These are phyloP conservation scores for Spheniscus mendiculus DNA, from an alignment of 2,113 vertebrate species.

Conservation along the genomic window DNA sequence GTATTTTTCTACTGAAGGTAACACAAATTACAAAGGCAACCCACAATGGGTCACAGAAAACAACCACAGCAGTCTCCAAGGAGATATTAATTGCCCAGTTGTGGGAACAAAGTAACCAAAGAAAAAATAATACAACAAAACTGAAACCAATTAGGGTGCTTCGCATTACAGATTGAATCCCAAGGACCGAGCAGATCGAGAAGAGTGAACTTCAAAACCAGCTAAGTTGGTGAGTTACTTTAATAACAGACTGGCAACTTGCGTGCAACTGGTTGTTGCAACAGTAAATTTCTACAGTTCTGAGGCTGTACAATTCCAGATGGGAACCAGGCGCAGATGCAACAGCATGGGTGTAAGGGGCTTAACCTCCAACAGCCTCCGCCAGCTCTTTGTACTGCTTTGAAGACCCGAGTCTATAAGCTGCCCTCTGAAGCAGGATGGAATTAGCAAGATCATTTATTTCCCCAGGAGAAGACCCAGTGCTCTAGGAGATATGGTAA, in stretches of 20 bases:
- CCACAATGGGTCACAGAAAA: not conserved
- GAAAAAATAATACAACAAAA: not conserved
- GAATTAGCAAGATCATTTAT: not conserved
- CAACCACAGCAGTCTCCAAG: not conserved
- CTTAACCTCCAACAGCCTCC: not conserved
- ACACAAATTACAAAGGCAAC: not conserved
- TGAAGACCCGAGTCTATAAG: not conserved
- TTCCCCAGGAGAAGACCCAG: not conserved
- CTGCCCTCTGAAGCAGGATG: not conserved
- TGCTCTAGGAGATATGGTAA: not conserved
- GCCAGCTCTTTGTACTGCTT: not conserved
- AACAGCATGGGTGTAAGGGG: not conserved
- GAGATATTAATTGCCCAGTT: not conserved
- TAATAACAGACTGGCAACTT: not conserved
- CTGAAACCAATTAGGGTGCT: not conserved
- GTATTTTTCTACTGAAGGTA: not conserved
- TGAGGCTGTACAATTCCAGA: not conserved
- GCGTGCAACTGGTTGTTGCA: not conserved
- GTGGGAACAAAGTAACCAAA: conserved; percentile 9
- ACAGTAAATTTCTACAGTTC: not conserved
- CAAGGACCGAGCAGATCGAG: not conserved
- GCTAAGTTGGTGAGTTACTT: not conserved
- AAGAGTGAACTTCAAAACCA: not conserved
- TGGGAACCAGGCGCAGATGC: not conserved
- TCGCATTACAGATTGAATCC: not conserved